Conservation (phyloP, 1,140 invertebrate species). For the Cherax destructor region DNA sequence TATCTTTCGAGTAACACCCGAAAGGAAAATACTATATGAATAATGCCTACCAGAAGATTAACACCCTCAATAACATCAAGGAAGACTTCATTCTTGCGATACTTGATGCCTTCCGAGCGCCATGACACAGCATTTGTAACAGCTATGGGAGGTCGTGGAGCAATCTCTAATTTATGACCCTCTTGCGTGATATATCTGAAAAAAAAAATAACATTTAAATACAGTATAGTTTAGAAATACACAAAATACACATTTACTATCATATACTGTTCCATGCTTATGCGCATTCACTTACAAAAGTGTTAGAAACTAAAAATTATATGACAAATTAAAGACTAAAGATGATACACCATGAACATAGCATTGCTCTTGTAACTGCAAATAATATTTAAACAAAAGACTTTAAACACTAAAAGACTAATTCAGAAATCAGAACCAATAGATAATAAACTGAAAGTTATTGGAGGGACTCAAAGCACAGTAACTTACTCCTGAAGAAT, state of each 20-base stretch:
- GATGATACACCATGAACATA: too few relatives aligned
- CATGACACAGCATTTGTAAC: constrained; percentile 99
- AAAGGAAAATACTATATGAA: too few relatives aligned
- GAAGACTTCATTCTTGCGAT: constrained; percentile 99
- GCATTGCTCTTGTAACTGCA: too few relatives aligned
- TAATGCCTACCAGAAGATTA: constrained; percentile 86
- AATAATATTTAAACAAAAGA: too few relatives aligned
- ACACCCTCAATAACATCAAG: constrained; percentile 99
- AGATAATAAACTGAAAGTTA: too few relatives aligned
- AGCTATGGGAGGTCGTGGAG: constrained; percentile 97
- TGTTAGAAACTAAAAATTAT: too few relatives aligned
- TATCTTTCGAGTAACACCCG: too few relatives aligned
- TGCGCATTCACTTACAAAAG: not conserved
- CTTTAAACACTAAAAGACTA: too few relatives aligned
- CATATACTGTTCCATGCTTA: too few relatives aligned
- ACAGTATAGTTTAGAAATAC: not conserved
- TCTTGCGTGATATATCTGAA: constrained; percentile 90
- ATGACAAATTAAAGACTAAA: too few relatives aligned
- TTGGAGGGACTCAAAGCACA: too few relatives aligned
- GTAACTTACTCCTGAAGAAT: constrained; percentile 94
- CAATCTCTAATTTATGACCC: constrained; percentile 97
- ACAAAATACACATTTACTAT: not conserved
- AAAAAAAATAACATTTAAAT: constrained; percentile 21
- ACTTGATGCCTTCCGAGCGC: constrained; percentile 99
- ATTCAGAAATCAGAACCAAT: too few relatives aligned